Base-by-base conservation (phyloP, 2,797 vertebrate species). In the Pipistrellus kuhlii region DNA sequence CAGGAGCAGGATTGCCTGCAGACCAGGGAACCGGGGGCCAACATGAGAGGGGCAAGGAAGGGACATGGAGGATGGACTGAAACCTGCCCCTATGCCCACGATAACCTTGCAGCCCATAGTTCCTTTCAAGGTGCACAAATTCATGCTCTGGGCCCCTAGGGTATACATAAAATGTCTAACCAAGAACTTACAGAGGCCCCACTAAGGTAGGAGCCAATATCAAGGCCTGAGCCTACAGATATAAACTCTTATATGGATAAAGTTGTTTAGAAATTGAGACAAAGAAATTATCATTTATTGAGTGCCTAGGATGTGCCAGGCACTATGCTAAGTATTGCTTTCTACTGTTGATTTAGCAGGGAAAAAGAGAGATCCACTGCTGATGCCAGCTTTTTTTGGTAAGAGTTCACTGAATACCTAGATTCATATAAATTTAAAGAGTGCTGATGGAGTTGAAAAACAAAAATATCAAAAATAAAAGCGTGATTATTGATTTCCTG, bases 241-340 rank as follows among this genome's bases (percentile, higher is more conserved):
- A 88, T 85, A 88, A 91, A 75, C 14, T 80, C 14, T 57, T 46
- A 81, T 27, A 23, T 69, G 23, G 23, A 75, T 81, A 51, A 8
- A 75, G 25, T 75, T 59, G 18, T 44, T 92, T 81, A 81, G 72
- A 91, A 85, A 81, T 87, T 78, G 35, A 73, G n/a, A 32, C 57
- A 88, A 55, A 89, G 1, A 8, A 76, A 12, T 23, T 75, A 41
- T 81, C 23, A 69, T 71, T 62, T 95, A 32, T 53, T 69, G 59
- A 76, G 41, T 81, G 4, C 5, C 18, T 75, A 44, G 6, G 4
- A 27, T 88, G 44, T 46, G 8, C 14, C 38, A 80, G 27, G n/a
- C 9, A 75, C 27, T 81, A 35, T 38, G 14, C 30, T 69, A 75
- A 2, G 30, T 55, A 75, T 23, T 84, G 10, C 23, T 80, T 88